Evolutionary conservation across 2,797 vertebrate species (phyloP).

Genomic region (Pteropus rufus): DNA sequence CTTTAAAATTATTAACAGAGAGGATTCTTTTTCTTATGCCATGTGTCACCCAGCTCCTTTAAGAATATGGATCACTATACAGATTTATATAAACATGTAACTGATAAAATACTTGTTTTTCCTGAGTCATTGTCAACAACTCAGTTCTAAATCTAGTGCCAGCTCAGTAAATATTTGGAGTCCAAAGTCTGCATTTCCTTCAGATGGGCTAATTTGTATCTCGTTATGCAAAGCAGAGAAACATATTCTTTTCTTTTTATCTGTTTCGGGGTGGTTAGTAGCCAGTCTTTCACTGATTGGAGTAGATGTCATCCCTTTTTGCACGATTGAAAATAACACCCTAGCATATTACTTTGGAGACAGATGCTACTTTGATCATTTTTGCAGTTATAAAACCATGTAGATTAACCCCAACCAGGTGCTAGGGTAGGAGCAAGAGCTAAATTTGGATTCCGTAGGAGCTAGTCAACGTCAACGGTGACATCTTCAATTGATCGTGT

Average conservation of each 20-base stretch:
- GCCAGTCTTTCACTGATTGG: neutral
- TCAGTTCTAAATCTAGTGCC: slow-evolving; percentile 20
- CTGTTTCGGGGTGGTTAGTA: neutral
- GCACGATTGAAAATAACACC: neutral
- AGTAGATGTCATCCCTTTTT: neutral
- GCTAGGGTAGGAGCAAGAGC: neutral
- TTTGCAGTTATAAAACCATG: neutral
- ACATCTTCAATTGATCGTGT: neutral
- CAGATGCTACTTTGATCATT: neutral
- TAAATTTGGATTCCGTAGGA: neutral
- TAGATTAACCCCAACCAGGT: neutral
- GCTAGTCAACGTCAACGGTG: neutral
- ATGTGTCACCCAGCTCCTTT: neutral
- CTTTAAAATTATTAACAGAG: slow-evolving; percentile 1
- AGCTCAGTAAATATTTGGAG: slow-evolving; percentile 56
- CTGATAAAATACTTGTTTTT: slow-evolving; percentile 37
- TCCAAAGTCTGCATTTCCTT: slow-evolving; percentile 50
- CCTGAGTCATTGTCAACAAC: slow-evolving; percentile 42
- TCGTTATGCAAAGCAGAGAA: neutral
- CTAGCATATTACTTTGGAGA: neutral
- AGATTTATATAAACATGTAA: neutral
- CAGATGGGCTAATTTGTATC: slow-evolving; percentile 24
- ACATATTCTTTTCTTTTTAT: neutral
- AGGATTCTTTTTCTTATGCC: neutral
- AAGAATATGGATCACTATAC: neutral